Evolutionary conservation across 2,888 invertebrate genomes (phyloP).

Genomic region (Caenorhabditis macrosperma): DNA sequence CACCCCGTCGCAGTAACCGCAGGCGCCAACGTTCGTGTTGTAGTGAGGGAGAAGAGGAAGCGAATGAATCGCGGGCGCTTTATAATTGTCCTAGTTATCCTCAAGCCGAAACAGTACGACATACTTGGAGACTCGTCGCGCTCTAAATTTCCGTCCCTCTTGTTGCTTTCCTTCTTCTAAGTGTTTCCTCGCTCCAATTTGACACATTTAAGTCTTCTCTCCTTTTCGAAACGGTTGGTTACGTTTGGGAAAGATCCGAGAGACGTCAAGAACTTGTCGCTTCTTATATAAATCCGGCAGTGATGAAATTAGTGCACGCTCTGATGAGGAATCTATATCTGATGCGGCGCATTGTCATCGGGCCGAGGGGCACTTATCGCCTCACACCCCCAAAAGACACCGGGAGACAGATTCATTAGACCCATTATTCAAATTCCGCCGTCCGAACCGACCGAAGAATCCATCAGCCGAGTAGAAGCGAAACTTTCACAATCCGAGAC

Average conservation of each 20-base stretch:
- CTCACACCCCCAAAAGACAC: slow-evolving; percentile 35
- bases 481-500: slow-evolving; percentile 27
- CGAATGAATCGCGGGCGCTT: slow-evolving; percentile 27
- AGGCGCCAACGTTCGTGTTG: slow-evolving; percentile 23
- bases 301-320: slow-evolving; percentile 54
- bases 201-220: background rate
- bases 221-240: background rate
- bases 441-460: background rate
- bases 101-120: slow-evolving; percentile 38
- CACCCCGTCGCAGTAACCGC: slow-evolving; percentile 12
- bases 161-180: slow-evolving; percentile 23
- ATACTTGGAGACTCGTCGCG: slow-evolving; percentile 39
- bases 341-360: slow-evolving; percentile 49
- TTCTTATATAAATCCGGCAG: slow-evolving; percentile 23
- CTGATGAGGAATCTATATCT: slow-evolving; percentile 55
- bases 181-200: slow-evolving; percentile 3
- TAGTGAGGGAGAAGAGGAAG: slow-evolving; percentile 12
- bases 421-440: slow-evolving; percentile 51
- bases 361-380: slow-evolving; percentile 43
- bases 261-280: slow-evolving; percentile 8
- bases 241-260: no score
- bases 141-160: slow-evolving; percentile 1
- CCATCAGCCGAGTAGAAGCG: background rate
- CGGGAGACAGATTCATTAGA: slow-evolving; percentile 34
- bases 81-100: slow-evolving; percentile 58